These are phyloP conservation scores for Pygocentrus nattereri DNA, from an alignment of 2,797 vertebrate genomes.

Conservation along the genomic window DNA sequence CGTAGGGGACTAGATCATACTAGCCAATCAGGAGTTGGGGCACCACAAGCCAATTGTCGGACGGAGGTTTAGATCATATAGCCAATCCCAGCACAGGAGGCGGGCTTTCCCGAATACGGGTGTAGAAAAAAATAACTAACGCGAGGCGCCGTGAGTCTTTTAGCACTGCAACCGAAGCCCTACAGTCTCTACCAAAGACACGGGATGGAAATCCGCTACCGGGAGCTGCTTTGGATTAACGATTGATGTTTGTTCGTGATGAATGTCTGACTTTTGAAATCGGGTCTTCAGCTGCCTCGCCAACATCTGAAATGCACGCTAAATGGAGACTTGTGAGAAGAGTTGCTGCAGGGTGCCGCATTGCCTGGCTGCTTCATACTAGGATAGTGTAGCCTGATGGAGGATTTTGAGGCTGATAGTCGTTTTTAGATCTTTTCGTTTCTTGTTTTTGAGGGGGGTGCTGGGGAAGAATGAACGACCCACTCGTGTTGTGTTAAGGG, in stretches of 20 bases:
- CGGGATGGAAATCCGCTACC: conserved; percentile 52
- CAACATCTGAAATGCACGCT: conserved; percentile 67
- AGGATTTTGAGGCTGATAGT: conserved; percentile 68
- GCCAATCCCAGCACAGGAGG: not conserved
- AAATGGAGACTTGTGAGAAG: conserved; percentile 69
- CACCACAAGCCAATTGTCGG: not conserved
- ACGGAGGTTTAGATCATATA: not conserved
- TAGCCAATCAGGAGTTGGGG: not conserved
- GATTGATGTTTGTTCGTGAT: conserved; percentile 32
- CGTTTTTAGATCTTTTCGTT: conserved; percentile 63
- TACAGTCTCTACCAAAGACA: conserved; percentile 31
- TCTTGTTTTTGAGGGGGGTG: not conserved
- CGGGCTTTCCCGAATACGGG: not conserved
- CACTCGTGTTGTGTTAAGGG: conserved; percentile 64
- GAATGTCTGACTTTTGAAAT: conserved; percentile 56
- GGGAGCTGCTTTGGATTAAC: conserved; percentile 52
- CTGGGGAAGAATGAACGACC: conserved; percentile 68
- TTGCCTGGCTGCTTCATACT: conserved; percentile 75
- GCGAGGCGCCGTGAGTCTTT: conserved; percentile 29
- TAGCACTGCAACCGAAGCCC: conserved; percentile 46
- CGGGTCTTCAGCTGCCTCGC: conserved; percentile 30
- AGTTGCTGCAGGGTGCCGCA: conserved; percentile 86
- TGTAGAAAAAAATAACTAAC: not conserved
- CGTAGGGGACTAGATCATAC: not conserved
- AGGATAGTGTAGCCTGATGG: conserved; percentile 64